These are phyloP conservation scores for Neopipo cinnamomea DNA, from an alignment of 2,113 vertebrate species.

Conservation along the genomic window DNA sequence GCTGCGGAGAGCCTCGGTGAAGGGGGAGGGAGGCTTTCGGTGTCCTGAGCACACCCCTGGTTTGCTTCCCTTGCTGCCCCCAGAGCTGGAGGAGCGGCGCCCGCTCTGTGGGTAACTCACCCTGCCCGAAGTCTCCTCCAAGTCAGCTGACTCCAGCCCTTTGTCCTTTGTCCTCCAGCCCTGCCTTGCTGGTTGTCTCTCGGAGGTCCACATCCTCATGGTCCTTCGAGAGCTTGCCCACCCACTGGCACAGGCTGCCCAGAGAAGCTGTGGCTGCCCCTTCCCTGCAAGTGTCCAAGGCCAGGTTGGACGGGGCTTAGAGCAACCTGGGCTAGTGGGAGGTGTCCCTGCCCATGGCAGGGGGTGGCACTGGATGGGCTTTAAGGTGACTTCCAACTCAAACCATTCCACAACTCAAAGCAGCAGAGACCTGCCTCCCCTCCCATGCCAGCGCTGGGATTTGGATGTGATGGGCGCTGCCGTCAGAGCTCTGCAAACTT, in stretches of 20 bases:
- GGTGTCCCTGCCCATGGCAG: not conserved
- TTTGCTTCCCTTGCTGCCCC: not conserved
- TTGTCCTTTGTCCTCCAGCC: not conserved
- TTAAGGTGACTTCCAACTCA: not conserved
- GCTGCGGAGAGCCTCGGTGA: not conserved
- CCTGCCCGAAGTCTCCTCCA: not conserved
- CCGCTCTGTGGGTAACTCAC: not conserved
- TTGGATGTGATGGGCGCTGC: not conserved
- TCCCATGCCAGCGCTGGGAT: fast-evolving
- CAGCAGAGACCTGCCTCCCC: not conserved
- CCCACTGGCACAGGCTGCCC: not conserved
- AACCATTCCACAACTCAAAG: not conserved
- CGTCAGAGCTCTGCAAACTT: not conserved
- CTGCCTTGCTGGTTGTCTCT: not conserved
- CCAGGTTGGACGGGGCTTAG: too few species aligned
- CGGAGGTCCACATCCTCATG: not conserved
- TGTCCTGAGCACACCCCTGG: not conserved
- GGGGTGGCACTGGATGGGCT: not conserved
- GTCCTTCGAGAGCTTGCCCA: not conserved
- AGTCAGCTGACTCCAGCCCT: not conserved
- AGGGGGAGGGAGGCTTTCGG: not conserved
- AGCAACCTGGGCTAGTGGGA: fast-evolving
- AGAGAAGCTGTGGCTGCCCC: not conserved
- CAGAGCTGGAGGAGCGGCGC: not conserved
- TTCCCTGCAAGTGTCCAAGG: not conserved